Percentiles rank a stretch among this genome's conserved stretches.
Conservation (phyloP, 1,140 invertebrate species). For the Musca domestica region DNA sequence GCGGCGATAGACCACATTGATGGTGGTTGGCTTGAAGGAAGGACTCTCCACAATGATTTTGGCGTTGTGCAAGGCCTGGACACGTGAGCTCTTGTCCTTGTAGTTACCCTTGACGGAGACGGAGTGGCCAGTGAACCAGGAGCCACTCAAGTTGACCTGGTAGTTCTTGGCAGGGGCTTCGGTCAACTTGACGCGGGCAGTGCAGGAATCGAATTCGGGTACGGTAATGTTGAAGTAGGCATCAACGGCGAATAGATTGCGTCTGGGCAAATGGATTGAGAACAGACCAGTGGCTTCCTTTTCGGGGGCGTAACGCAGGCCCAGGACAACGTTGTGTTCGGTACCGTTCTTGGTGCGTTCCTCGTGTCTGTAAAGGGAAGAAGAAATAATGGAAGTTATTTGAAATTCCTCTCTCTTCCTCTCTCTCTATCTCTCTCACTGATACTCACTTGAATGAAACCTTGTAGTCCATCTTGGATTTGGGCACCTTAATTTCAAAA, state of each 20-base stretch:
- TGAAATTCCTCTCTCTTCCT: not conserved
- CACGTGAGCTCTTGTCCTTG: constrained; percentile 65
- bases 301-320: constrained; percentile 53
- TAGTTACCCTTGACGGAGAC: constrained; percentile 68
- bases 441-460: constrained; percentile 48
- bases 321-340: constrained; percentile 50
- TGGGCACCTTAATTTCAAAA: constrained; percentile 48
- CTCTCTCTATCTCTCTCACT: too few relatives aligned
- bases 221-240: constrained; percentile 62
- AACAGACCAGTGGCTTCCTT: constrained; percentile 62
- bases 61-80: constrained; percentile 62
- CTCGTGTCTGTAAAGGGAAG: constrained; percentile 39
- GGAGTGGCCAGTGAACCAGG: constrained; percentile 77
- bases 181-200: constrained; percentile 57
- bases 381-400: not conserved
- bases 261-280: constrained; percentile 58
- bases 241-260: constrained; percentile 59
- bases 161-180: constrained; percentile 61
- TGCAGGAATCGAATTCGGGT: constrained; percentile 63
- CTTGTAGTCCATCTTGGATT: constrained; percentile 54
- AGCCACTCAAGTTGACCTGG: constrained; percentile 65
- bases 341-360: constrained; percentile 51
- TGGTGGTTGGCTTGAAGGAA: constrained; percentile 65
- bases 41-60: constrained; percentile 69
- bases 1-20: constrained; percentile 63